phyloP scores from a whole-genome alignment of 2,888 invertebrate genomes.

The Drosophila ezoana region DNA sequence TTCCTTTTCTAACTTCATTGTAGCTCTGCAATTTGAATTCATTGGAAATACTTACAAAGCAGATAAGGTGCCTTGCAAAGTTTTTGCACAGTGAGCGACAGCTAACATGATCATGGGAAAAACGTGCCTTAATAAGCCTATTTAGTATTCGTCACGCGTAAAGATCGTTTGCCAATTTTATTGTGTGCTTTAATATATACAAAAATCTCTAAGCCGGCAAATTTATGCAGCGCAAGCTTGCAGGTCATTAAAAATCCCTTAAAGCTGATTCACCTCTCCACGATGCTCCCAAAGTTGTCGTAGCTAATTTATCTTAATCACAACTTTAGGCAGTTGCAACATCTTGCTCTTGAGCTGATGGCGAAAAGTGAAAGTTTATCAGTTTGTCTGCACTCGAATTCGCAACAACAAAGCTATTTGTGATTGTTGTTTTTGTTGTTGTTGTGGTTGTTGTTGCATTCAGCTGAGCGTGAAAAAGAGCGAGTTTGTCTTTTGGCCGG shows the following conservation, averaged over 20 bases:
- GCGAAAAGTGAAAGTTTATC: conserved; percentile 69
- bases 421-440: conserved; percentile 13
- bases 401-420: conserved; percentile 52
- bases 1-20: too few relatives aligned
- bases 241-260: conserved; percentile 4
- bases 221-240: conserved; percentile 4
- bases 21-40: not conserved
- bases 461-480: conserved; percentile 57
- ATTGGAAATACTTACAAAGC: not conserved
- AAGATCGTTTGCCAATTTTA: conserved; percentile 21
- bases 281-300: conserved; percentile 5
- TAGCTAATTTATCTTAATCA: conserved; percentile 21
- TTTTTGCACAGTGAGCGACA: not conserved
- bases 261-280: conserved; percentile 32
- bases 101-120: conserved; percentile 8
- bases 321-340: conserved; percentile 59
- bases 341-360: conserved; percentile 36
- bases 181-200: conserved; percentile 11
- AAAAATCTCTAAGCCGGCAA: conserved; percentile 32
- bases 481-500: conserved; percentile 24
- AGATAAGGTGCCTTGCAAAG: not conserved
- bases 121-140: not conserved
- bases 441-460: conserved; percentile 39
- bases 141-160: conserved; percentile 18
- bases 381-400: conserved; percentile 63